A percentile compares a stretch with the other conserved stretches of the same genome.
These are phyloP conservation scores for Sarcophaga carnaria DNA, from an alignment of 2,888 invertebrate genomes.

Conservation along the genomic window DNA sequence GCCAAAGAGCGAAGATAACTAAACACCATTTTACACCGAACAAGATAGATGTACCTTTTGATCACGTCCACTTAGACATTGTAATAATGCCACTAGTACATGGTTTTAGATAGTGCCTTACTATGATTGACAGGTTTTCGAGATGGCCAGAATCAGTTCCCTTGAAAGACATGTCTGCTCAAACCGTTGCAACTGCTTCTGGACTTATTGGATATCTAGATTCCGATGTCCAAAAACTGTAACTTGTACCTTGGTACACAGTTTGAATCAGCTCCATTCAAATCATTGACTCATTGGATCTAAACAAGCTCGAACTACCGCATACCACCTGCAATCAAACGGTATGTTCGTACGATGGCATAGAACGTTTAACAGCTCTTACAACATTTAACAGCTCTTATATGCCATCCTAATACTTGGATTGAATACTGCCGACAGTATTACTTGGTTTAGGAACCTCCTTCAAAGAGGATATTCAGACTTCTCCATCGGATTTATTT, in stretches of 20 bases:
- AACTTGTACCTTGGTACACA: conserved; percentile 29
- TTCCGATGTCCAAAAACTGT: conserved; percentile 12
- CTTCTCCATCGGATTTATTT: conserved; percentile 43
- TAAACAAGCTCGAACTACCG: conserved; percentile 42
- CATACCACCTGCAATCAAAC: conserved; percentile 59
- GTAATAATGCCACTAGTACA: too few relatives aligned
- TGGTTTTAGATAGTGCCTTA: neutral
- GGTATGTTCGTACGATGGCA: conserved; percentile 64
- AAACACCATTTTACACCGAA: conserved; percentile 8
- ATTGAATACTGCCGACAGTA: conserved; percentile 21
- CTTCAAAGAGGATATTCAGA: conserved; percentile 24
- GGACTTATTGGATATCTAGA: conserved; percentile 16
- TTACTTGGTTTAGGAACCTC: conserved; percentile 17
- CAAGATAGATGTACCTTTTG: conserved; percentile 28
- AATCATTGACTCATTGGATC: conserved; percentile 43
- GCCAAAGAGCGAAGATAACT: conserved; percentile 44
- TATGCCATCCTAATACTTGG: conserved; percentile 39
- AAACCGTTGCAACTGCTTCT: conserved; percentile 20
- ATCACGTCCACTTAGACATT: too few relatives aligned
- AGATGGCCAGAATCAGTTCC: conserved; percentile 14
- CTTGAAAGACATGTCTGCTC: conserved; percentile 12
- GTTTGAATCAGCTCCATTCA: conserved; percentile 54
- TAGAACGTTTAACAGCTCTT: conserved; percentile 41
- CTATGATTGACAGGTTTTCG: conserved; percentile 11
- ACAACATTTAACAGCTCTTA: conserved; percentile 40